Evolutionary conservation across 2,113 vertebrate species (phyloP), one percentile per base, ranked within the genome.

Genomic region (Osmerus eperlanus): DNA sequence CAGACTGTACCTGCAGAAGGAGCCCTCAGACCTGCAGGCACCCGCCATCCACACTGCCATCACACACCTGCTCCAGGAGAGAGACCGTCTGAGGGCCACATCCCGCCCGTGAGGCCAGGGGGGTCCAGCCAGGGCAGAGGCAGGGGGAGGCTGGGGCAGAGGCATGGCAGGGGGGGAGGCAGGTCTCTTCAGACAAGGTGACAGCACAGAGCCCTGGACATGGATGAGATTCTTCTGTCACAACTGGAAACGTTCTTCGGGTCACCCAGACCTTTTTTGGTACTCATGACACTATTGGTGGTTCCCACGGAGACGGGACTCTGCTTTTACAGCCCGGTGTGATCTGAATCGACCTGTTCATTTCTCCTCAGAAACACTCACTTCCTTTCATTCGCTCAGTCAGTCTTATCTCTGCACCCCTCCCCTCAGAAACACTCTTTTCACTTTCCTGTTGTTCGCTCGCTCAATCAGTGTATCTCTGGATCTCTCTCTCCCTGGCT

Each of bases 1-100:
- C 65, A 89, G 52, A 21, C 94, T 92, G 8, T 99, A 98, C 67
- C 41, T 91, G 0, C 70, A 92, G 84, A 95, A 86, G 81, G 96
- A 93, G 0, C 88, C 81, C 59, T 88, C 84, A 0, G 97, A 99
- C 73, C 92, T 93, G 18, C 97, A 99, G 90, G 82, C 67, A 0
- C 67, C 83, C 1, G 93, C 94, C 65, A 96, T 99, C 77, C 88
- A 85, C 70, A 90, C 89, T 9, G 94, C 92, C 3, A 80, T 97
- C 36, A 72, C 90, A 70, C 94, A 97, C 85, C 90, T 99, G 82
- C 88, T 88, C 74, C 89, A 91, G 61, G 96, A 98, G 88, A 87
- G 86, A 65, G 84, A 85, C 32, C 66, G 79, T 36, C 86, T 89
- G 53, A 76, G 66, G 53, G 76, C 11, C 25, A 77, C 28, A 74